Conservation (phyloP, 2,113 vertebrate genomes). For the Laticauda laticaudata region DNA sequence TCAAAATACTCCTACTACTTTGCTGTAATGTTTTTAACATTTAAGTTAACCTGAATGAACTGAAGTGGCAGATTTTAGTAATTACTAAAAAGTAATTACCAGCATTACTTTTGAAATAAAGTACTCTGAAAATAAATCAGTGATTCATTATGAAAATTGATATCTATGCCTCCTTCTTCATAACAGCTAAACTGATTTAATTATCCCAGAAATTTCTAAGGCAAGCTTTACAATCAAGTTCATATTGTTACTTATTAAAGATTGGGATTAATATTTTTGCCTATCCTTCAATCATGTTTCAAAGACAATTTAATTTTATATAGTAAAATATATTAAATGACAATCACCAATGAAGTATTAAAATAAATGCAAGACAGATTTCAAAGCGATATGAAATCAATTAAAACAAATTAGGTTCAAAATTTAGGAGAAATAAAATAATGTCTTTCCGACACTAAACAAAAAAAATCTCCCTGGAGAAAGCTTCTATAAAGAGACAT, state of each 20-base stretch:
- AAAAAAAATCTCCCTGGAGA: not conserved
- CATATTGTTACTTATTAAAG: slow-evolving; percentile 8
- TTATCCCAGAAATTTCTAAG: not conserved
- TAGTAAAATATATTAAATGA: not conserved
- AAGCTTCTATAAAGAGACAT: not conserved
- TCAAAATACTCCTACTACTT: not conserved
- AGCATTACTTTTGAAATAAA: not conserved
- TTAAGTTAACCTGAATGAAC: no score
- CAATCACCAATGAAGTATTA: not conserved
- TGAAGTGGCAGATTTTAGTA: not conserved
- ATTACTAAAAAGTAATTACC: not conserved
- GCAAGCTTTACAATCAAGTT: not conserved
- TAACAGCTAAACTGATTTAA: not conserved
- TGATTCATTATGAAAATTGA: not conserved
- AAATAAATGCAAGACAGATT: not conserved
- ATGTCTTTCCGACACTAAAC: not conserved
- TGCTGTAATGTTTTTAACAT: not conserved
- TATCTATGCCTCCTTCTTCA: not conserved
- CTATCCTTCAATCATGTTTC: not conserved
- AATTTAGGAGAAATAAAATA: not conserved
- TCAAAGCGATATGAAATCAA: not conserved
- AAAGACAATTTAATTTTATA: not conserved
- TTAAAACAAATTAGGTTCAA: not conserved
- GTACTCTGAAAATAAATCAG: not conserved
- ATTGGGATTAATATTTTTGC: not conserved